Evolutionary conservation across 1,140 invertebrate species (phyloP), one percentile per base, ranked within the genome.

Genomic region (Heliconius himera): DNA sequence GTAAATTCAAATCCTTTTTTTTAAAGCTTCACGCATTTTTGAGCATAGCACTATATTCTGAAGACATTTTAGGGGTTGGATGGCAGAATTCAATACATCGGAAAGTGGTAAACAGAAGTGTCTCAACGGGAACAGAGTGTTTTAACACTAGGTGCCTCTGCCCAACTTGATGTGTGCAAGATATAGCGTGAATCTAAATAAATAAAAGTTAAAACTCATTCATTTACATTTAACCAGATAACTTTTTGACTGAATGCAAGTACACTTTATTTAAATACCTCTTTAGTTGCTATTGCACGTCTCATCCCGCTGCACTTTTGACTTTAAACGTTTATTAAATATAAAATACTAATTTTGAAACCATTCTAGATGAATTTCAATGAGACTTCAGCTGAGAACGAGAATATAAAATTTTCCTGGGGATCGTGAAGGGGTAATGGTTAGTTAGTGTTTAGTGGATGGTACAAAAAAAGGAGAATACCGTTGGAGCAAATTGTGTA

Each of bases 251-350:
- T 66, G 26, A 66, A 66, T 29, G 26, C 60, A 29, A 66, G 60
- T 66, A 66, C 60, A 16, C 60, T 66, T 18, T 22, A 60, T 60
- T 60, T 60, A 60, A 60, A 60, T 60, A 60, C n/a, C 56, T 22
- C 56, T 60, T 60, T 60, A 60, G 56, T 60, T 60, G 56, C 56
- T 60, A 60, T 60, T 60, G 56, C 56, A 60, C 56, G 56, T 60
- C 56, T 60, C n/a, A 60, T 60, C 56, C 56, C 22, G 56, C 56
- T 60, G 22, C 56, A 60, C n/a, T 60, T 26, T 66, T 29, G n/a
- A 66, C 26, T 66, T 66, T 13, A 66, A 66, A 16, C 22, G 22
- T 66, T 66, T 66, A 66, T 66, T 66, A 66, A 66, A 66, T 66
- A 66, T 66, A 66, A 66, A 66, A 29, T 22, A 66, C 60, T 60